Evolutionary conservation across 2,888 invertebrate species (phyloP).

Genomic region (Polylopha cassiicola): DNA sequence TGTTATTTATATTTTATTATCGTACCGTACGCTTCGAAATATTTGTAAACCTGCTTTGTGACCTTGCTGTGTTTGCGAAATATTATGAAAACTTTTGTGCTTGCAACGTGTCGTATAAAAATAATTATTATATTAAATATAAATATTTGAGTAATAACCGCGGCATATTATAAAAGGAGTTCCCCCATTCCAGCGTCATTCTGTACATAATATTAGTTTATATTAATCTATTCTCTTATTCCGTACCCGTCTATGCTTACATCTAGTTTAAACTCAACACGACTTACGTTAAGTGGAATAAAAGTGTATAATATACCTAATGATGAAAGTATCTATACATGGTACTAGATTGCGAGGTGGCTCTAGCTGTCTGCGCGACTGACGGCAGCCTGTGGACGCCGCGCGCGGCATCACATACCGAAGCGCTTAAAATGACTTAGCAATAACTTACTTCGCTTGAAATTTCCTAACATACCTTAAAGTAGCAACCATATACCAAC

Average conservation of each 20-base stretch:
- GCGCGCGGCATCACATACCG: conserved; percentile 3
- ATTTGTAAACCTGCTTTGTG: conserved; percentile 45
- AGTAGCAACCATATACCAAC: too few relatives aligned
- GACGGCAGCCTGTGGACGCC: conserved; percentile 1
- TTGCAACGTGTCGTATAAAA: conserved; percentile 22
- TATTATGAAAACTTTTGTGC: conserved; percentile 23
- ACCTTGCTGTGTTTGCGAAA: conserved; percentile 37
- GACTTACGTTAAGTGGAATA: conserved; percentile 70
- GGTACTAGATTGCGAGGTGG: conserved; percentile 69
- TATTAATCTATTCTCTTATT: conserved; percentile 37
- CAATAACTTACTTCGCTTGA: conserved; percentile 9
- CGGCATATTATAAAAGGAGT: conserved; percentile 60
- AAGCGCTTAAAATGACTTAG: conserved; percentile 14
- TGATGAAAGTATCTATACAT: conserved; percentile 46
- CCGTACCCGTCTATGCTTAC: conserved; percentile 61
- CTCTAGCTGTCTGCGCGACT: conserved; percentile 50
- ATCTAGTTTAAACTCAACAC: conserved; percentile 56
- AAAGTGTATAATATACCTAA: conserved; percentile 46
- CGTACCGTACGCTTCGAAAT: too few relatives aligned
- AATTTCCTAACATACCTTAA: conserved; percentile 7
- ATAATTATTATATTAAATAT: conserved; percentile 25
- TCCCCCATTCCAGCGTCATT: conserved; percentile 38
- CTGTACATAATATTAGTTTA: conserved; percentile 25
- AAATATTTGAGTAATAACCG: conserved; percentile 26
- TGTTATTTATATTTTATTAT: conserved; percentile 25